Percentiles rank a stretch among this genome's conserved stretches.
These are phyloP conservation scores for Noctua comes DNA, from an alignment of 2,888 invertebrate species.

Conservation along the genomic window DNA sequence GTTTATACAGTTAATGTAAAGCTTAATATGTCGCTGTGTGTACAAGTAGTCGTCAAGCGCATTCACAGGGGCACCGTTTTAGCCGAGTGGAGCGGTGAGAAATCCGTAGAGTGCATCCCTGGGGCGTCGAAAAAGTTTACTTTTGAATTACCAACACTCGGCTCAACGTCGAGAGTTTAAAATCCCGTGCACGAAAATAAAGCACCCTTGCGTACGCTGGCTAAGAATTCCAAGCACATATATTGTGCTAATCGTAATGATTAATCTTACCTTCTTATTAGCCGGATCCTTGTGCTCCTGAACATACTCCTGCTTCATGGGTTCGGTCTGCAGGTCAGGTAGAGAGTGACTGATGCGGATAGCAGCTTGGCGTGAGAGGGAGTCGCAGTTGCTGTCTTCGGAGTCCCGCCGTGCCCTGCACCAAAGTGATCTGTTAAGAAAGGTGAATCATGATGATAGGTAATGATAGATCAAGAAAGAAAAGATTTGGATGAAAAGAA, in stretches of 20 bases:
- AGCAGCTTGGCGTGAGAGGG: conserved; percentile 92
- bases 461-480: conserved; percentile 29
- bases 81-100: background rate
- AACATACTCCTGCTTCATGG: conserved; percentile 92
- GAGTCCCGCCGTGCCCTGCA: conserved; percentile 86
- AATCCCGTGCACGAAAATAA: background rate
- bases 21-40: background rate
- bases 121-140: background rate
- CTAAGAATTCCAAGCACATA: background rate
- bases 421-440: conserved; percentile 71
- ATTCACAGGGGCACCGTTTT: background rate
- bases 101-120: background rate
- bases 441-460: conserved; percentile 32
- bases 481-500: background rate
- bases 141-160: background rate
- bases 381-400: conserved; percentile 89
- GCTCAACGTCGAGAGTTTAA: background rate
- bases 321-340: conserved; percentile 93
- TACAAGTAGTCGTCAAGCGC: background rate
- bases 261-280: conserved; percentile 92
- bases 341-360: conserved; percentile 94
- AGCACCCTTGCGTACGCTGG: background rate
- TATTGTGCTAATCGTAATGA: background rate
- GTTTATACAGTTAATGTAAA: background rate
- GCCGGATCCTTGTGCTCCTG: conserved; percentile 93